Evolutionary conservation across 2,113 vertebrate species (phyloP).

Genomic region (Tupaia chinensis): DNA sequence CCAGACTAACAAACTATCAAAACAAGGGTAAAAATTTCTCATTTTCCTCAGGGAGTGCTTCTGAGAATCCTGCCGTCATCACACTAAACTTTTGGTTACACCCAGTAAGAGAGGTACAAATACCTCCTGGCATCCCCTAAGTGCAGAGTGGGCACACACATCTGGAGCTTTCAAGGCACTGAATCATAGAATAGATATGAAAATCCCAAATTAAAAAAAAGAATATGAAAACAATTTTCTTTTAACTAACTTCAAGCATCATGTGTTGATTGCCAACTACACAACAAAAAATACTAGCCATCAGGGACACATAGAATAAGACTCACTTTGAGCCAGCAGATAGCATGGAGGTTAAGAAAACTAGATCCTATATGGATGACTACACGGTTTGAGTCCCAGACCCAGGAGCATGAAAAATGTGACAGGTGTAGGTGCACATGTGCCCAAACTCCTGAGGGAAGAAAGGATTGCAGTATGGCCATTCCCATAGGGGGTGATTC

Average conservation of each 20-base stretch:
- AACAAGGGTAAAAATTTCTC: not conserved
- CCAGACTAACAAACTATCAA: not conserved
- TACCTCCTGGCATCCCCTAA: not conserved
- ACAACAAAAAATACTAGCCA: not conserved
- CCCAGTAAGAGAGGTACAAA: not conserved
- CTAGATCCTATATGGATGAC: no score
- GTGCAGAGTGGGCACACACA: not conserved
- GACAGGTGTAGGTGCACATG: no score
- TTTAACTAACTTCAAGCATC: slow-evolving; percentile 1
- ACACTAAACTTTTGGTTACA: not conserved
- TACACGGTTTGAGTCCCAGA: no score
- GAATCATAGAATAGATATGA: not conserved
- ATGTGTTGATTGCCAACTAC: not conserved
- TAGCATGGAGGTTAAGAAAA: no score
- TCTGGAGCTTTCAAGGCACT: not conserved
- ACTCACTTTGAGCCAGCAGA: not conserved
- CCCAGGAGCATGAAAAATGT: no score
- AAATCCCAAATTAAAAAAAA: slow-evolving; percentile 9
- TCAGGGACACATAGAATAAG: not conserved
- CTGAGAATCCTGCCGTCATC: not conserved
- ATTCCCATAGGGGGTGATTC: no score
- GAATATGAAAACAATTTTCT: not conserved
- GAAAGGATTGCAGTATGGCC: no score
- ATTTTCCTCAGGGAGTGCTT: not conserved
- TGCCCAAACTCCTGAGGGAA: no score